A percentile compares a stretch with the other conserved stretches of the same genome.
phyloP scores from a whole-genome alignment of 2,888 invertebrate species.

The Fragum fragum region DNA sequence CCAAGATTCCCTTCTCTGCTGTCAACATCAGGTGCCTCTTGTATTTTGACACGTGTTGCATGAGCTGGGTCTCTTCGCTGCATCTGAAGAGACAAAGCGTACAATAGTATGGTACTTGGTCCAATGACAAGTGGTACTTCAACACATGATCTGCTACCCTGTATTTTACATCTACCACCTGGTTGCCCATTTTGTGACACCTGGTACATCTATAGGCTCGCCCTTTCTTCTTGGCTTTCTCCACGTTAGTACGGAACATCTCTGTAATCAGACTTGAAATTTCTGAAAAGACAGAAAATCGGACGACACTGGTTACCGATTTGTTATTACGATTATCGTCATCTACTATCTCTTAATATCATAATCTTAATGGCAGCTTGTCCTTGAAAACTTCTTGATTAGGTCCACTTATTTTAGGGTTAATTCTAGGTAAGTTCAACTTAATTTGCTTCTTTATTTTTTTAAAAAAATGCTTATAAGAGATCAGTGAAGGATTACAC shows the following conservation, averaged over 20 bases:
- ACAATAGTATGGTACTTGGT: slow-evolving; percentile 18
- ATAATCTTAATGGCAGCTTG: neutral
- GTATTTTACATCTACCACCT: too few relatives aligned
- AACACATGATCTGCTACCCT: too few relatives aligned
- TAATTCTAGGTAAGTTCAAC: neutral
- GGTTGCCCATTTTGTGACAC: neutral
- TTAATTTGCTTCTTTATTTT: neutral
- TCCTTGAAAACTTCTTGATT: neutral
- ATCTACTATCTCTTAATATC: neutral
- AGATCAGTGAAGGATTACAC: neutral
- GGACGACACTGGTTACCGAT: slow-evolving; percentile 4
- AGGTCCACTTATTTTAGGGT: neutral
- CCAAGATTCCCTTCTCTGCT: neutral
- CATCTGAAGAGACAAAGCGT: slow-evolving; percentile 12
- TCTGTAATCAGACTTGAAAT: neutral
- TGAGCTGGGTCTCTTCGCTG: neutral
- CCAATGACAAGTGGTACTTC: slow-evolving; percentile 18
- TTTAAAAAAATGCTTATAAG: neutral
- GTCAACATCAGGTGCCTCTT: neutral
- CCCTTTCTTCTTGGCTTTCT: neutral
- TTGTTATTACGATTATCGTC: neutral
- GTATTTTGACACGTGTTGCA: too few relatives aligned
- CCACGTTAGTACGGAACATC: too few relatives aligned
- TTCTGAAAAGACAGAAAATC: slow-evolving; percentile 18
- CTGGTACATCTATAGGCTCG: neutral